These are phyloP conservation scores for Peromyscus leucopus DNA, from an alignment of 2,113 vertebrate genomes.

Conservation along the genomic window DNA sequence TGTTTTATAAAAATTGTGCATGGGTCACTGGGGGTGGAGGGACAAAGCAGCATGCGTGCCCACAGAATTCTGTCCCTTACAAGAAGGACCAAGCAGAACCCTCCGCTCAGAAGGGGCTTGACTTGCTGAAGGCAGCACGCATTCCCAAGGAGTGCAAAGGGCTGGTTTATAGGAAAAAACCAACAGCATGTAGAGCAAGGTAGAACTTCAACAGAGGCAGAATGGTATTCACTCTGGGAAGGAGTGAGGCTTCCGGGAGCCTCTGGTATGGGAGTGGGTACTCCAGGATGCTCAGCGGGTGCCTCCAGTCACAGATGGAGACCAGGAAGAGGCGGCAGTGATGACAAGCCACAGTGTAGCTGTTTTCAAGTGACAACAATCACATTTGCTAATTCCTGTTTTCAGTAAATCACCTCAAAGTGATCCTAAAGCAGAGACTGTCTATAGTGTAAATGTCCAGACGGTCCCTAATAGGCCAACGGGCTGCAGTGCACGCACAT, in stretches of 20 bases:
- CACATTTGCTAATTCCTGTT: slow-evolving; percentile 57
- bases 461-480: neutral
- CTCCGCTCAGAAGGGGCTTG: neutral
- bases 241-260: neutral
- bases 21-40: rapidly evolving
- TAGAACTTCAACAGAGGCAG: neutral
- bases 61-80: neutral
- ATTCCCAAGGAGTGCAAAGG: neutral
- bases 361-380: slow-evolving; percentile 30
- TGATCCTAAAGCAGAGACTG: slow-evolving; percentile 47
- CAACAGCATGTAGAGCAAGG: neutral
- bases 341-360: neutral
- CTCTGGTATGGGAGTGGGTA: too few species aligned
- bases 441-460: slow-evolving; percentile 23
- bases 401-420: slow-evolving; percentile 68
- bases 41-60: neutral
- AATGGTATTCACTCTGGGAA: neutral
- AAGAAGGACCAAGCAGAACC: neutral
- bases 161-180: neutral
- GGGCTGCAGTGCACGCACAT: slow-evolving; percentile 49
- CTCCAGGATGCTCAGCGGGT: neutral
- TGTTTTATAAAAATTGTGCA: neutral
- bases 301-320: neutral
- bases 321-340: neutral
- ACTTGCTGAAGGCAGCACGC: neutral